Base-by-base conservation (phyloP, 1,140 invertebrate species). In the Andrena cerasifolii region DNA sequence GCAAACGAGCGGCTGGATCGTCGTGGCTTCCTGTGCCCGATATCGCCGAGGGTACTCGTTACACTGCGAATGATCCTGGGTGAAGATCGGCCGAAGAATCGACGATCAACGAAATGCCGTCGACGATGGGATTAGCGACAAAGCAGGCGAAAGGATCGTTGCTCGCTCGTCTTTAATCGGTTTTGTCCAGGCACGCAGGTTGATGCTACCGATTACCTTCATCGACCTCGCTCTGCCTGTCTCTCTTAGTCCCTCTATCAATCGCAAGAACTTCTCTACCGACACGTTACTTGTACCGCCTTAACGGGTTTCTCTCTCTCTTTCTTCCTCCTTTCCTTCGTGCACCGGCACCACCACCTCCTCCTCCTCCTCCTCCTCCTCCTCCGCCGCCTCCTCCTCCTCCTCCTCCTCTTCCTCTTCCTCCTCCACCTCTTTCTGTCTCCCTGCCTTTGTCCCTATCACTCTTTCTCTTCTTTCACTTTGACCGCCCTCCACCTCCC, bases 221-320 rank as follows among this genome's bases (percentile, higher is more conserved):
- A 58, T 68, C 53, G 40, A 71, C 47, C 68, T 76, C 73, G 63
- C 58, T 78, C 72, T 47, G 28, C 73, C 36, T 43, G 63, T 66
- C n/a, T 63, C 56, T 67, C 66, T 80, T 26, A 51, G 28, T 56
- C 63, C 70, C 47, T 80, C 74, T 85, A 79, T 85, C 78, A 85
- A 86, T 85, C 78, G 73, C 82, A 79, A 86, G 78, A 84, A 76
- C 75, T 59, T 79, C 82, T 80, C 82, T 80, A 67, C 62, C 59
- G 61, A 72, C 54, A 76, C 71, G 75, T 86, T 83, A 79, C 71
- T 74, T 76, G 73, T 82, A 77, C 80, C 67, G 68, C 84, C 86
- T 86, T 87, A 87, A 87, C 79, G 86, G 84, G 80, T 80, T 73
- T 65, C 80, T 68, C 40, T 74, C 58, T 62, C 68, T 79, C 51